Conservation (phyloP, 2,113 vertebrate species). For the Tyto alba region DNA sequence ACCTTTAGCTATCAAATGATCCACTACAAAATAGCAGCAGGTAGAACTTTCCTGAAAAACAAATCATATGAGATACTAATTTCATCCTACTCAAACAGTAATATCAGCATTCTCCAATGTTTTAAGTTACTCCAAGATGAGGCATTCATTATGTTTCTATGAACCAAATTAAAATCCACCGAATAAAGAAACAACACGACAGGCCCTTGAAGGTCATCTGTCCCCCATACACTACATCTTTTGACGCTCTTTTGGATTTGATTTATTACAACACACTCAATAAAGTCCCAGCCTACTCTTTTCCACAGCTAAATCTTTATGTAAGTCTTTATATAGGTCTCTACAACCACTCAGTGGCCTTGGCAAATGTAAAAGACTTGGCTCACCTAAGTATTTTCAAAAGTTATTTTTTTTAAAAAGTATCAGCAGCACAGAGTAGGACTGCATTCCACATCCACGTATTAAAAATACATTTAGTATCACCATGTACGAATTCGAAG, state of each 20-base stretch:
- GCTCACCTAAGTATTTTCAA: neutral
- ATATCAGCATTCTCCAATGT: neutral
- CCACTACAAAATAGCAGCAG: neutral
- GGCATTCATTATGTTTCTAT: neutral
- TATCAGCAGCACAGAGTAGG: neutral
- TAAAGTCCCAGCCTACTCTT: neutral
- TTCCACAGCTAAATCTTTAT: neutral
- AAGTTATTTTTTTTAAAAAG: neutral
- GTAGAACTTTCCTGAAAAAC: neutral
- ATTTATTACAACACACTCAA: neutral
- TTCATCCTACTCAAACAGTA: neutral
- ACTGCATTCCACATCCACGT: neutral
- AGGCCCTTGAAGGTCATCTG: neutral
- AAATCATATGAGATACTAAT: rapidly evolving
- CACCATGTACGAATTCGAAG: neutral
- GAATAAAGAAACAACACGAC: neutral
- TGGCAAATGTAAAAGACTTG: constrained; percentile 6
- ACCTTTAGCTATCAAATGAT: neutral
- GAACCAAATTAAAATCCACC: neutral
- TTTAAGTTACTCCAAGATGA: neutral
- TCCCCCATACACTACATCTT: neutral
- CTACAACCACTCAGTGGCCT: neutral
- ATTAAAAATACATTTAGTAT: neutral
- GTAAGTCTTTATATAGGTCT: neutral
- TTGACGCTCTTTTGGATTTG: neutral